phyloP scores from a whole-genome alignment of 2,888 invertebrate genomes.

The Capitulum mitella region DNA sequence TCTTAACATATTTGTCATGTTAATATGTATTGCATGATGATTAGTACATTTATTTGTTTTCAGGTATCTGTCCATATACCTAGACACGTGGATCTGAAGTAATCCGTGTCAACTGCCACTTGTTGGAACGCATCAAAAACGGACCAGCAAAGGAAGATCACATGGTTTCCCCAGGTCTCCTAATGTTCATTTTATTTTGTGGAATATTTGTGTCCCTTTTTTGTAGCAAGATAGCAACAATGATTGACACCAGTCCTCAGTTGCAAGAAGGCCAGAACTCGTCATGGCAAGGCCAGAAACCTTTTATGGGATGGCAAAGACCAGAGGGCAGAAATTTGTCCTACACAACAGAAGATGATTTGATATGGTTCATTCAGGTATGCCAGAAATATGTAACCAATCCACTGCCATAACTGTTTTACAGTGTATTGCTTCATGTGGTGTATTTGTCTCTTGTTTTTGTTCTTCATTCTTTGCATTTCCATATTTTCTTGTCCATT shows the following conservation, averaged over 20 bases:
- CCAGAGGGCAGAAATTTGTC: background rate
- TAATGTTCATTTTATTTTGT: background rate
- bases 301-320: background rate
- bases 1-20: too few relatives aligned
- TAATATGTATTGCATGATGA: too few relatives aligned
- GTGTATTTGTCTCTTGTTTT: background rate
- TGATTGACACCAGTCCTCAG: background rate
- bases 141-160: too few relatives aligned
- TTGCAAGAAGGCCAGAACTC: background rate
- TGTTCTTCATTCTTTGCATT: background rate
- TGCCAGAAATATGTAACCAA: too few relatives aligned
- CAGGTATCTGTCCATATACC: too few relatives aligned
- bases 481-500: background rate
- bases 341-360: slow-evolving; percentile 40
- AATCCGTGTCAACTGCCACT: too few relatives aligned
- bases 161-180: background rate
- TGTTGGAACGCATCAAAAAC: too few relatives aligned
- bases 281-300: background rate
- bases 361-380: slow-evolving; percentile 75
- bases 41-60: too few relatives aligned
- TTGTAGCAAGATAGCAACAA: background rate
- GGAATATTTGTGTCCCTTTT: background rate
- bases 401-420: too few relatives aligned
- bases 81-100: too few relatives aligned
- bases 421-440: too few relatives aligned